These are phyloP conservation scores for Nebria ingens DNA, from an alignment of 1,140 invertebrate genomes.

Conservation along the genomic window DNA sequence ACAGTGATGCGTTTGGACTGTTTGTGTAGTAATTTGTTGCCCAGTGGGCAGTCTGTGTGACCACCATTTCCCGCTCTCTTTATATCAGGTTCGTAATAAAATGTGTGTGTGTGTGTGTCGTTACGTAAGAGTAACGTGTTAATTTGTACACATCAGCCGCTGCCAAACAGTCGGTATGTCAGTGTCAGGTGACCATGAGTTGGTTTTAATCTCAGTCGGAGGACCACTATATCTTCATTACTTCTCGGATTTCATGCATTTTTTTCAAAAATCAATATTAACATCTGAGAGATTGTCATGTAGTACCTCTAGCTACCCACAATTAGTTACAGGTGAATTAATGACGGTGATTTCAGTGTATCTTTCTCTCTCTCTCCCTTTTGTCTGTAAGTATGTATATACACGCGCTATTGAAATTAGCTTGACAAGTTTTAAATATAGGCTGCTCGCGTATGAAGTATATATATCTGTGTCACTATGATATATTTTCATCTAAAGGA, in stretches of 20 bases:
- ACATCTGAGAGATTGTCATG: neutral
- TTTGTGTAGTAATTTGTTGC: neutral
- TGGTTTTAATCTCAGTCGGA: neutral
- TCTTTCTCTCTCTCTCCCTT: neutral
- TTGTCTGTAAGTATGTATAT: too few species aligned
- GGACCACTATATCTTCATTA: neutral
- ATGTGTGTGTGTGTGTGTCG: neutral
- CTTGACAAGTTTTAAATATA: too few species aligned
- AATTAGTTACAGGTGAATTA: neutral
- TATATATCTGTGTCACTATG: too few species aligned
- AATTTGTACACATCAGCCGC: neutral
- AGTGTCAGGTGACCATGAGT: neutral
- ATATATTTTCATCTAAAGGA: too few species aligned
- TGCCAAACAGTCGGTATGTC: neutral
- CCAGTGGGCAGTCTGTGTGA: neutral
- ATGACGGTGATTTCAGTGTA: neutral
- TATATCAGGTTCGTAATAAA: neutral
- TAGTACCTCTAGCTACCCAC: too few species aligned
- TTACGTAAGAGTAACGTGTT: slow-evolving; percentile 1
- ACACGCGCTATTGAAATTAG: too few species aligned
- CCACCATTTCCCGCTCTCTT: neutral
- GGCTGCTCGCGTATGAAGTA: too few species aligned
- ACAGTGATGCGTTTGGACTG: neutral
- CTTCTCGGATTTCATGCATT: neutral
- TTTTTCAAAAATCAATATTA: neutral